Evolutionary conservation across 2,113 vertebrate genomes (phyloP), one percentile per base, ranked within the genome.

Genomic region (Colinus virginianus): DNA sequence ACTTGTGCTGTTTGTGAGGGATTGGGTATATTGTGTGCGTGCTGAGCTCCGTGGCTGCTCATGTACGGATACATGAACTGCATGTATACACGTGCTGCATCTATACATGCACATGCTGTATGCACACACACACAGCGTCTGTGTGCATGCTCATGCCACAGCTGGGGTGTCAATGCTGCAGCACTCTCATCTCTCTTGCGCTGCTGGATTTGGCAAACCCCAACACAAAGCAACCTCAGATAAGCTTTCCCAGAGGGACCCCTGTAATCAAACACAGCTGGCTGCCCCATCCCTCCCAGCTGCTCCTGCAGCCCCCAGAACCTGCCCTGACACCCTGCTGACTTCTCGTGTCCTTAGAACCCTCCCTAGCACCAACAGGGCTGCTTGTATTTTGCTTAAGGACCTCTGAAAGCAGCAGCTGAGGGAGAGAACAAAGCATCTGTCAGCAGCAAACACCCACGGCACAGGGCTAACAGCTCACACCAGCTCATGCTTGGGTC

Each of bases 271-370:
- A 58, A 3, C 30, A 45, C 3, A 2, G 7, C n/a, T 7, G 19
- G 6, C 6, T 20, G 26, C 25, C 36, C 10, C 36, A 28, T 30
- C 34, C 36, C 17, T 63, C 23, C 25, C 36, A 40, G 15, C 36
- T 40, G 61, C 25, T 38, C 61, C 55, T 58, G 55, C 30, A 21
- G 30, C 18, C 32, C 61, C 36, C 25, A 19, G 61, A 13, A 48
- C 15, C 0, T 2, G 25, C 4, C 19, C 49, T 18, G 46, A 23
- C 78, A 38, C 28, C 16, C 46, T 21, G 23, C 1, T 0, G 0
- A 0, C 5, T 14, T 66, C 10, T 1, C 8, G 8, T 26, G 26
- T 45, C 40, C 30, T 58, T n/a, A n/a, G 18, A n/a, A 58, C 30
- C 55, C 55, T n/a, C 55, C 55, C 32, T 20, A 20, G 32, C 55